These are phyloP conservation scores for Triplophysa siluroides DNA, from an alignment of 2,113 vertebrate species.

Conservation along the genomic window DNA sequence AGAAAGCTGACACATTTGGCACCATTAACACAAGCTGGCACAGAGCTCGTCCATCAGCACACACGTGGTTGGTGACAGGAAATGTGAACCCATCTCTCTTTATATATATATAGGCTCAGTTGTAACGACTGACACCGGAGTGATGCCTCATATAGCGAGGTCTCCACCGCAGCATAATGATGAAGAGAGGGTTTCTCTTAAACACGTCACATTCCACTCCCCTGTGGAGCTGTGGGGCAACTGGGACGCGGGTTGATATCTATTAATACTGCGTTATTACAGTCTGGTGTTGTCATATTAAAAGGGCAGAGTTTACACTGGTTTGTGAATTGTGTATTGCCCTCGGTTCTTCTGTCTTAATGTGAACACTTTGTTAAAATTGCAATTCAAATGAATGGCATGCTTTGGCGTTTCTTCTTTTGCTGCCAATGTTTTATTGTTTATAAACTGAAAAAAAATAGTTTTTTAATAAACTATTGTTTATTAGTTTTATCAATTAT, in stretches of 20 bases:
- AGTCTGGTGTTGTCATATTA: background rate
- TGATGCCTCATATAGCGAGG: conserved; percentile 60
- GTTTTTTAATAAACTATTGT: too few species aligned
- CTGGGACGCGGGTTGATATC: background rate
- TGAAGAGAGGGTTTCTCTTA: conserved; percentile 36
- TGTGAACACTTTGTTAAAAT: too few species aligned
- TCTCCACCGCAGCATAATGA: conserved; percentile 47
- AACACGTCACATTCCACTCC: conserved; percentile 31
- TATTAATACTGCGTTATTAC: conserved; percentile 18
- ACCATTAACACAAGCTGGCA: conserved; percentile 57
- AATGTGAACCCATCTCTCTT: conserved; percentile 67
- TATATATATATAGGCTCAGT: conserved; percentile 68
- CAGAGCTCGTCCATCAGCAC: conserved; percentile 69
- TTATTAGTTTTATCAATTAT: too few species aligned
- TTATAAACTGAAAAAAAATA: too few species aligned
- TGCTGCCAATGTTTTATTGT: too few species aligned
- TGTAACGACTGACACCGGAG: conserved; percentile 69
- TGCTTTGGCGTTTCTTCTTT: too few species aligned
- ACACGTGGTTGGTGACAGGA: conserved; percentile 69
- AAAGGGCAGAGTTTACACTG: too few species aligned
- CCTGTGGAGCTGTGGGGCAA: background rate
- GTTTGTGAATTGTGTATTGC: too few species aligned
- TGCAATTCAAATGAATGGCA: too few species aligned
- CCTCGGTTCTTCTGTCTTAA: too few species aligned
- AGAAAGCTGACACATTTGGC: conserved; percentile 56